Conservation (phyloP, 2,113 vertebrate genomes). For the Numenius arquata region DNA sequence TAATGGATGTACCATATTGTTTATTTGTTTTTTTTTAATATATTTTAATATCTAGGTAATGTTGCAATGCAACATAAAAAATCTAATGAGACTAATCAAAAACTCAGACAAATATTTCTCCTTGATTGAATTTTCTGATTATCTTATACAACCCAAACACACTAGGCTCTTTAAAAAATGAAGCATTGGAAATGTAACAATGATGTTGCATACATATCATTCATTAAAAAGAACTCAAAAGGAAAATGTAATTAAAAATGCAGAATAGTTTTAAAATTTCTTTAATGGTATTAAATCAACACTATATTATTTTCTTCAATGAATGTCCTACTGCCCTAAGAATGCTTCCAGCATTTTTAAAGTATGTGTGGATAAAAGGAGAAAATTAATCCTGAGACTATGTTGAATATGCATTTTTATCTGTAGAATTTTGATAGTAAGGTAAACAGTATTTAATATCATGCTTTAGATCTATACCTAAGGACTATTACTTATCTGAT, state of each 20-base stretch:
- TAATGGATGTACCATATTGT: neutral
- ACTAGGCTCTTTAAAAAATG: neutral
- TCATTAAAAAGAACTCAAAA: neutral
- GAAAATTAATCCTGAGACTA: constrained; percentile 65
- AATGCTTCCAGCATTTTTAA: constrained; percentile 71
- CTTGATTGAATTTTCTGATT: neutral
- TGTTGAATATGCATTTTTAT: constrained; percentile 70
- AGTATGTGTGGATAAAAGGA: constrained; percentile 52
- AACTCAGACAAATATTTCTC: neutral
- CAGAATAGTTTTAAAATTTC: neutral
- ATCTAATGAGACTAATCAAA: neutral
- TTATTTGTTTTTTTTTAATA: neutral
- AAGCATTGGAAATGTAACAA: neutral
- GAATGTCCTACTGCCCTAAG: constrained; percentile 70
- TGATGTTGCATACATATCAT: neutral
- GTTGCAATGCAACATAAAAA: neutral
- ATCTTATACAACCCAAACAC: neutral
- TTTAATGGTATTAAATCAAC: neutral
- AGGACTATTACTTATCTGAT: neutral
- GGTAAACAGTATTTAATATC: neutral
- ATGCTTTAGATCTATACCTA: neutral
- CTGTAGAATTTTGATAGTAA: constrained; percentile 61
- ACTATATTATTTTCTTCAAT: neutral
- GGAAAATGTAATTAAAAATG: neutral
- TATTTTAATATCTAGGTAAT: neutral